Evolutionary conservation across 2,113 vertebrate species (phyloP).

Genomic region (Etia nguti): DNA sequence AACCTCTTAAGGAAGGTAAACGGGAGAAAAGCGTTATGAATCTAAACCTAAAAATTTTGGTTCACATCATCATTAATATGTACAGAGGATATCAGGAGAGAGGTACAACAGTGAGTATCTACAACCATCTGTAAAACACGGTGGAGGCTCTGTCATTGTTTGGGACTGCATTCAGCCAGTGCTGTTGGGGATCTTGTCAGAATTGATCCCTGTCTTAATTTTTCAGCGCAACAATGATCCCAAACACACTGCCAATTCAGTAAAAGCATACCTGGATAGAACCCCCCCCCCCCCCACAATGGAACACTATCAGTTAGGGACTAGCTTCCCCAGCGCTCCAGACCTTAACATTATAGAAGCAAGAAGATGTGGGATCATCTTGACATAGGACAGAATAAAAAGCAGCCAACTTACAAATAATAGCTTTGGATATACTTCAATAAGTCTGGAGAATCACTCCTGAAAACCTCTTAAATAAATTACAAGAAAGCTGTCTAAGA

Average conservation of each 20-base stretch:
- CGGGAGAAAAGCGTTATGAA: neutral
- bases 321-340: neutral
- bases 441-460: neutral
- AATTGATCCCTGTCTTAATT: neutral
- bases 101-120: neutral
- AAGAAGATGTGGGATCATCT: neutral
- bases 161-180: rapidly evolving
- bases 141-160: neutral
- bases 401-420: neutral
- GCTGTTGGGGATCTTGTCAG: neutral
- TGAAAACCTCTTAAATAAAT: neutral
- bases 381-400: neutral
- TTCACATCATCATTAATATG: neutral
- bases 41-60: too few relatives aligned
- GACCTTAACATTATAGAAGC: neutral
- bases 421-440: neutral
- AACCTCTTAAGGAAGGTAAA: neutral
- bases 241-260: neutral
- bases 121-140: neutral
- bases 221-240: too few relatives aligned
- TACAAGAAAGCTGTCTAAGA: neutral
- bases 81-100: neutral
- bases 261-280: neutral
- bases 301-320: neutral
- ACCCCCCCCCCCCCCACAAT: neutral